Conservation (phyloP, 2,888 invertebrate species). For the Erebia palarica region DNA sequence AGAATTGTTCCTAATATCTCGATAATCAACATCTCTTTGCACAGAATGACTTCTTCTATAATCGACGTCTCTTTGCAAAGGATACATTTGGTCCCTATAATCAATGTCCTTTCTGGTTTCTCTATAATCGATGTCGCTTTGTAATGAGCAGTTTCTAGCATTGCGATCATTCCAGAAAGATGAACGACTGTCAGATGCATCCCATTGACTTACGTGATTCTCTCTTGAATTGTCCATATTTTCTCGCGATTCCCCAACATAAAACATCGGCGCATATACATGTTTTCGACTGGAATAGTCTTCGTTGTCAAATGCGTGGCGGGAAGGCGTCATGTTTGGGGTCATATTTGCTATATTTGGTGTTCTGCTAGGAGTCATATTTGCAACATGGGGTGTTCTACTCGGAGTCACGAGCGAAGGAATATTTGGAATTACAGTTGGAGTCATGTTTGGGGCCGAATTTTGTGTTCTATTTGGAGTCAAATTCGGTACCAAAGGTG, state of each 20-base stretch:
- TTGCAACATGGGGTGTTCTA: conserved; percentile 41
- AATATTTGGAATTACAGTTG: conserved; percentile 42
- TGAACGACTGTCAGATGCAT: conserved; percentile 18
- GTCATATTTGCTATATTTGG: conserved; percentile 43
- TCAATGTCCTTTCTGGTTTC: conserved; percentile 42
- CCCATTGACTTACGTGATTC: conserved; percentile 29
- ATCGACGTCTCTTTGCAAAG: conserved; percentile 35
- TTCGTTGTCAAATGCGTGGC: conserved; percentile 57
- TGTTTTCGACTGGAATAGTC: conserved; percentile 53
- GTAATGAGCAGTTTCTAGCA: conserved; percentile 39
- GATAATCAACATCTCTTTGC: conserved; percentile 43
- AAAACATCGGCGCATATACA: conserved; percentile 64
- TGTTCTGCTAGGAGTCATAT: conserved; percentile 41
- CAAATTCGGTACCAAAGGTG: conserved; percentile 38
- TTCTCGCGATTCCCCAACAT: conserved; percentile 50
- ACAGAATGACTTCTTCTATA: conserved; percentile 38
- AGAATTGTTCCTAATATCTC: conserved; percentile 41
- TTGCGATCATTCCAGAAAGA: conserved; percentile 44
- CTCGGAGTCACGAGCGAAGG: conserved; percentile 43
- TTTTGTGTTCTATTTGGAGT: conserved; percentile 41
- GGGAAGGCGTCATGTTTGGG: conserved; percentile 53
- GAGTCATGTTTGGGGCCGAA: conserved; percentile 43
- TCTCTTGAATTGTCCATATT: conserved; percentile 44
- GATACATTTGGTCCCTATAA: conserved; percentile 39
- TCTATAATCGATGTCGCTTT: conserved; percentile 43